Evolutionary conservation across 1,140 invertebrate genomes (phyloP).

Genomic region (Frieseomelitta varia): DNA sequence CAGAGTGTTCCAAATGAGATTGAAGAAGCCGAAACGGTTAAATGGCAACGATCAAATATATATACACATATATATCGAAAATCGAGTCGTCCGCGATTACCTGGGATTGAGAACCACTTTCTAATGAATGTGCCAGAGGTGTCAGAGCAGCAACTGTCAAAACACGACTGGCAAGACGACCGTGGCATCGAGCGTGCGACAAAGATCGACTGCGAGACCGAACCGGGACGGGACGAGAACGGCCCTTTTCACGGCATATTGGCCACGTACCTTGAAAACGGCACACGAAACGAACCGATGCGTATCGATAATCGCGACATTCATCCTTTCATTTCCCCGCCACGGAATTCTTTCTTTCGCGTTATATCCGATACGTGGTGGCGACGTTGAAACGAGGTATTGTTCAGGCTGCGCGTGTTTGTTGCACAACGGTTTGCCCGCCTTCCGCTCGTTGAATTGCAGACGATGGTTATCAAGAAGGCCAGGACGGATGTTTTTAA

Average conservation of each 20-base stretch:
- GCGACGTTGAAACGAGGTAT: constrained; percentile 37
- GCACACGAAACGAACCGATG: constrained; percentile 68
- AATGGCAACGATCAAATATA: too few relatives aligned
- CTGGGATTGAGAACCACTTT: constrained; percentile 77
- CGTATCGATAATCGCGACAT: constrained; percentile 78
- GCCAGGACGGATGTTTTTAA: constrained; percentile 14
- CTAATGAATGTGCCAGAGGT: constrained; percentile 81
- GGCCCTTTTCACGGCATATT: constrained; percentile 73
- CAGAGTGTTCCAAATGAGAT: too few relatives aligned
- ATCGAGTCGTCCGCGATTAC: neutral
- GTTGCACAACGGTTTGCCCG: constrained; percentile 51
- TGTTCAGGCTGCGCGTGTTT: constrained; percentile 46
- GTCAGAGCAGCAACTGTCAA: constrained; percentile 83
- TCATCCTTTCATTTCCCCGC: constrained; percentile 63
- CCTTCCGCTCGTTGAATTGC: constrained; percentile 39
- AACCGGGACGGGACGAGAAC: constrained; percentile 43
- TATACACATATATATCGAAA: neutral
- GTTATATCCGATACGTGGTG: constrained; percentile 32
- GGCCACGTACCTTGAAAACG: constrained; percentile 70
- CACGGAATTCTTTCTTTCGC: constrained; percentile 57
- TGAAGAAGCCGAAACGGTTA: too few relatives aligned
- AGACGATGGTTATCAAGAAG: constrained; percentile 50
- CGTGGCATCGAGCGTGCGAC: constrained; percentile 57
- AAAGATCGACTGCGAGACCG: constrained; percentile 30
- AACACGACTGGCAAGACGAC: constrained; percentile 75